Evolutionary conservation across 2,888 invertebrate species (phyloP), one percentile per base, ranked within the genome.

Genomic region (Caenorhabditis sp.): DNA sequence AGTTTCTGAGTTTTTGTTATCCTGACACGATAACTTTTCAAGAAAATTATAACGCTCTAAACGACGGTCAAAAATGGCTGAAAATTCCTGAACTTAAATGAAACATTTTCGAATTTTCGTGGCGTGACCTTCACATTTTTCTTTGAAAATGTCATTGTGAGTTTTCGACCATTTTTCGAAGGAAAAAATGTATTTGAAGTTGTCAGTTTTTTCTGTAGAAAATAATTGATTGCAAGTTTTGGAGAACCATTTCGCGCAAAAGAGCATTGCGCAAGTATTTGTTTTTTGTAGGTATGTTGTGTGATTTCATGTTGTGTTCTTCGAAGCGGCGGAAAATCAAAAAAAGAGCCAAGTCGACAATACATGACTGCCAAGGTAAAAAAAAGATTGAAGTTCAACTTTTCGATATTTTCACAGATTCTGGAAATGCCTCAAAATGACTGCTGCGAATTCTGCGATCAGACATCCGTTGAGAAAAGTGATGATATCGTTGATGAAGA

Each of bases 271-370:
- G n/a, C n/a, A n/a, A n/a, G n/a, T n/a, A n/a, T n/a, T n/a, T n/a
- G n/a, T n/a, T n/a, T n/a, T n/a, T n/a, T 43, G 10, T 51, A 61
- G 61, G 61, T 62, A n/a, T 74, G 74, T 36, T 74, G 74, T 51
- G 27, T 74, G 27, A 62, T 74, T 36, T 69, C 69, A 3, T 74
- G 74, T 37, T 74, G 74, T 19, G 74, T 74, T 6, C 21, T 74
- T 4, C 60, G 74, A 36, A 64, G 63, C n/a, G 66, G 66, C 26
- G 57, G 57, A 31, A 58, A 58, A 36, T 19, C 53, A 24, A 73
- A 73, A 51, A 66, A 62, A 21, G 37, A 65, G 23, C 68, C 68
- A 31, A 54, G 64, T 2, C 54, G 69, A 4, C 66, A 73, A 23
- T 73, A 66, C 19, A 31, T 69, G 36, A 59, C 63, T 17, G 62